These are phyloP conservation scores for Acrobasis repandana DNA, from an alignment of 2,888 invertebrate species.

Conservation along the genomic window DNA sequence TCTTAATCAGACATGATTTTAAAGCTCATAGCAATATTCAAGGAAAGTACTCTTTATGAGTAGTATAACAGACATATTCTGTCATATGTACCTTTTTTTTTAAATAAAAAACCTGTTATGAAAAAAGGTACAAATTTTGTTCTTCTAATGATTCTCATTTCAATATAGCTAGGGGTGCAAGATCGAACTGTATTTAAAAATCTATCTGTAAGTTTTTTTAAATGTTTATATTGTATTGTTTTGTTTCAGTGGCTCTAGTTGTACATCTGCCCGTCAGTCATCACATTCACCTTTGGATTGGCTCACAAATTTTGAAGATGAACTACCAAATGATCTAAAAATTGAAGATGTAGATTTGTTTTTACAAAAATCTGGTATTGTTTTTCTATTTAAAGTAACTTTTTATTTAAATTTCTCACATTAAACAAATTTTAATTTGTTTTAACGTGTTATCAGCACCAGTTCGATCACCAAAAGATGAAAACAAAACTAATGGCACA, in stretches of 20 bases:
- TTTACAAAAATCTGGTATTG: constrained; percentile 64
- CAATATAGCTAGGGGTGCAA: no score
- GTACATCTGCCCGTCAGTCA: constrained; percentile 56
- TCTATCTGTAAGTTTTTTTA: not conserved
- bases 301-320: constrained; percentile 57
- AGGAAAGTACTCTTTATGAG: no score
- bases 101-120: no score
- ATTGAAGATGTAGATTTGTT: constrained; percentile 74
- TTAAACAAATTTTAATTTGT: not conserved
- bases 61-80: no score
- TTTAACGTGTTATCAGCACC: constrained; percentile 39
- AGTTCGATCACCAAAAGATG: constrained; percentile 31
- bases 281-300: constrained; percentile 70
- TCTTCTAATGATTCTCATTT: no score
- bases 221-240: not conserved
- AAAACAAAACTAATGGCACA: constrained; percentile 4
- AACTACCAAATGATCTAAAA: constrained; percentile 60
- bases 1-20: no score
- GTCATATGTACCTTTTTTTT: no score
- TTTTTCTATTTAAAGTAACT: not conserved
- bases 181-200: not conserved
- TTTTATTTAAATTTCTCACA: no score
- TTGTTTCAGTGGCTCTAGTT: constrained; percentile 48
- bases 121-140: no score
- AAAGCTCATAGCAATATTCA: no score